Evolutionary conservation across 2,113 vertebrate species (phyloP).

Genomic region (Enhydra lutris): DNA sequence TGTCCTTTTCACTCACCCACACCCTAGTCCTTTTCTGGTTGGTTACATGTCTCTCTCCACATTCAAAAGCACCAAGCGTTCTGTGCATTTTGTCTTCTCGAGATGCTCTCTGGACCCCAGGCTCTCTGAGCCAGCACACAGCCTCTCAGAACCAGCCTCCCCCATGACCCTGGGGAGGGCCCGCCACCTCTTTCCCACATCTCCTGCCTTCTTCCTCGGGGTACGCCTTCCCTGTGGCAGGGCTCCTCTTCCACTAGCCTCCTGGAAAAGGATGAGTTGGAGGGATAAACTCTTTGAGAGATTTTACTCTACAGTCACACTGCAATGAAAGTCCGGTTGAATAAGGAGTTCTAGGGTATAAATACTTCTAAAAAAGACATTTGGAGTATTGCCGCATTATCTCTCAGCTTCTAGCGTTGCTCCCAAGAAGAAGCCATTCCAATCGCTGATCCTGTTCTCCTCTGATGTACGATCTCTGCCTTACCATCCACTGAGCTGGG

Average conservation of each 20-base stretch:
- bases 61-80: neutral
- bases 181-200: neutral
- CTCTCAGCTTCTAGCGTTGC: neutral
- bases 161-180: neutral
- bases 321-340: neutral
- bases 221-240: neutral
- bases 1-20: neutral
- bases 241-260: neutral
- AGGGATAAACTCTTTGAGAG: neutral
- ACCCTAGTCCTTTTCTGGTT: neutral
- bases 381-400: neutral
- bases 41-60: neutral
- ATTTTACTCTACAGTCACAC: neutral
- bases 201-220: neutral
- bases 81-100: neutral
- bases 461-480: neutral
- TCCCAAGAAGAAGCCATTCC: neutral
- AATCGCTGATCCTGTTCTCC: neutral
- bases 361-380: neutral
- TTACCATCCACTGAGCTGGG: neutral
- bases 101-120: too few species aligned
- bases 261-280: neutral
- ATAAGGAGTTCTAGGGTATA: neutral
- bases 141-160: neutral
- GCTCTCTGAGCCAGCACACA: neutral